phyloP scores from a whole-genome alignment of 2,113 vertebrate genomes.

The Serinus canaria region DNA sequence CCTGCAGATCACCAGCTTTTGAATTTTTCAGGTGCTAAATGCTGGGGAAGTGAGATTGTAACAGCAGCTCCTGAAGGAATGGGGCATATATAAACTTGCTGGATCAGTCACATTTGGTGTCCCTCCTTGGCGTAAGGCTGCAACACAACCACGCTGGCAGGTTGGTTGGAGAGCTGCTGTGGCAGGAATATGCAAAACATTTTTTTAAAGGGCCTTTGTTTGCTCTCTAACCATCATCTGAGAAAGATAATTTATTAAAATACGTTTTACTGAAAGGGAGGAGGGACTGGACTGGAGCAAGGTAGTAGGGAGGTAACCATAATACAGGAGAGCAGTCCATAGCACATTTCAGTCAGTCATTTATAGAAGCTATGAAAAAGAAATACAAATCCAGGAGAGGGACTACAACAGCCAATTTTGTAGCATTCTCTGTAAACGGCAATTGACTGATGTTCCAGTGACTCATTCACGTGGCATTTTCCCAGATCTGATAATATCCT shows the following conservation, averaged over 20 bases:
- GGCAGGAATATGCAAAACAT: not conserved
- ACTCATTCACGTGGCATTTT: not conserved
- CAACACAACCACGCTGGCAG: not conserved
- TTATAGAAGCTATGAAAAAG: not conserved
- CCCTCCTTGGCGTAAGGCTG: not conserved
- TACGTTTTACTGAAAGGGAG: accelerated
- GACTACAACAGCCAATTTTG: not conserved
- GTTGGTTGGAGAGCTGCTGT: not conserved
- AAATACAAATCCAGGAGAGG: not conserved
- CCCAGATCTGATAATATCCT: slow-evolving; percentile 45
- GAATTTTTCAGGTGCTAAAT: not conserved
- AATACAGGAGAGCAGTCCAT: not conserved
- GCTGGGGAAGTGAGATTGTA: not conserved
- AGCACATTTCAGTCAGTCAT: not conserved
- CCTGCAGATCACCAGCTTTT: not conserved
- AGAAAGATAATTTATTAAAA: not conserved
- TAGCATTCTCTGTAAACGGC: not conserved
- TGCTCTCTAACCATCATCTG: not conserved
- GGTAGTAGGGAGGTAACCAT: not conserved
- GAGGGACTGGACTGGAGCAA: not conserved
- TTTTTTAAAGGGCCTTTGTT: not conserved
- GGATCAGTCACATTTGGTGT: not conserved
- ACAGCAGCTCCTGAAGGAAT: not conserved
- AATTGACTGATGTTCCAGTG: slow-evolving; percentile 23
- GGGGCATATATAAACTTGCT: not conserved